Conservation (phyloP, 2,797 vertebrate genomes). For the Rhyacichthys aspro region DNA sequence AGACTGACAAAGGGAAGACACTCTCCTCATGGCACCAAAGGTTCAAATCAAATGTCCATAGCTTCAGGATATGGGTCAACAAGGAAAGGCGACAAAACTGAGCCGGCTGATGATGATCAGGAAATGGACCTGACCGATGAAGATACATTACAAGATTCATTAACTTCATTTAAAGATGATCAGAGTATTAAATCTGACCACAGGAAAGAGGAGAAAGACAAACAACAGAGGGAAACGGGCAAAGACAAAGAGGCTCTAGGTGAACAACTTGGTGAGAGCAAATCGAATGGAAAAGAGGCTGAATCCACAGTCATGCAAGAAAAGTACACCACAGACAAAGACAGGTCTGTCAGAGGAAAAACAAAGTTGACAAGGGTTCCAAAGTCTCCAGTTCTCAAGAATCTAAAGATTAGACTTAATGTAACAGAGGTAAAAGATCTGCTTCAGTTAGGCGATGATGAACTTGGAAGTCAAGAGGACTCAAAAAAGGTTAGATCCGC, state of each 20-base stretch:
- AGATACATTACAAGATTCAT: constrained; percentile 55
- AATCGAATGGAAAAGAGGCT: constrained; percentile 63
- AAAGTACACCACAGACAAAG: constrained; percentile 71
- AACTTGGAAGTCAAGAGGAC: constrained; percentile 68
- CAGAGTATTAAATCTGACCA: constrained; percentile 60
- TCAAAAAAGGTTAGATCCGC: constrained; percentile 75
- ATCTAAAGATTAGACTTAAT: constrained; percentile 84
- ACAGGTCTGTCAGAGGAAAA: constrained; percentile 69
- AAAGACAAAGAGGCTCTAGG: constrained; percentile 51
- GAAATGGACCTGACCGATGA: constrained; percentile 71
- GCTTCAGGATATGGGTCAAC: constrained; percentile 65
- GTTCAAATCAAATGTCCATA: constrained; percentile 65
- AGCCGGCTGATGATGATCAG: constrained; percentile 65
- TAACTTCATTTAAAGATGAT: constrained; percentile 57
- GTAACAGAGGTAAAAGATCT: constrained; percentile 86
- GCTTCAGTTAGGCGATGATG: constrained; percentile 80
- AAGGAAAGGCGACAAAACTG: constrained; percentile 85
- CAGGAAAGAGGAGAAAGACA: constrained; percentile 82
- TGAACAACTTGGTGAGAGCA: constrained; percentile 63
- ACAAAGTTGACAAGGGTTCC: constrained; percentile 79
- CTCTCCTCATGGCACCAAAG: constrained; percentile 85
- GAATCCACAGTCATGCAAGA: constrained; percentile 70
- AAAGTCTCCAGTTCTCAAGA: constrained; percentile 87
- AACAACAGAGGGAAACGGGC: constrained; percentile 50
- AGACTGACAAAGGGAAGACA: constrained; percentile 88